phyloP scores from a whole-genome alignment of 1,140 invertebrate genomes.

The Phenacoccus solenopsis region DNA sequence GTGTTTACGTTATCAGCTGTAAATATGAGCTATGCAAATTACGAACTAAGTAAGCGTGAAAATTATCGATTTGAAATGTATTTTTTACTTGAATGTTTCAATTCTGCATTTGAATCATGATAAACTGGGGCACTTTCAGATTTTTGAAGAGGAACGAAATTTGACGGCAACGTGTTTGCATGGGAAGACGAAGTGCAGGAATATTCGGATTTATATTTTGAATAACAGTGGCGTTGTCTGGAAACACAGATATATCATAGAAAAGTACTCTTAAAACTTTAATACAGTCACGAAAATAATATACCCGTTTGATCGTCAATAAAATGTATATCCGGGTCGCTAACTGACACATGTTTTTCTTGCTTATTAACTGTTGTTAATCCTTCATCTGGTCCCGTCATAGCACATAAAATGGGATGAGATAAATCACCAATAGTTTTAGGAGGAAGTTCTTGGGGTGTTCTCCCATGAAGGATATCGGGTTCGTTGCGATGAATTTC shows the following conservation, averaged over 20 bases:
- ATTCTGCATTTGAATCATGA: not conserved
- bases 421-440: conserved; percentile 39
- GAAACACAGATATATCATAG: not conserved
- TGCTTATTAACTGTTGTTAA: conserved; percentile 55
- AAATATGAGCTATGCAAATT: not conserved
- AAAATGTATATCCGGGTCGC: conserved; percentile 58
- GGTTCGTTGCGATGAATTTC: conserved; percentile 37
- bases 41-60: too few species aligned
- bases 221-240: not conserved
- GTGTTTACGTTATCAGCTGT: not conserved
- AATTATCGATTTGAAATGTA: not conserved
- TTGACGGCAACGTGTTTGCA: not conserved
- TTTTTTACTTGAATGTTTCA: too few species aligned
- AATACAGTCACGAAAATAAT: too few species aligned
- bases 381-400: conserved; percentile 63
- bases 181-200: not conserved
- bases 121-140: conserved; percentile 35
- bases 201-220: conserved; percentile 5
- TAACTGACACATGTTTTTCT: conserved; percentile 48
- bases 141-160: conserved; percentile 32
- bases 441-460: conserved; percentile 48
- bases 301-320: conserved; percentile 44
- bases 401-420: conserved; percentile 45
- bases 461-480: conserved; percentile 47
- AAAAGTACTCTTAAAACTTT: not conserved